Evolutionary conservation across 2,797 vertebrate genomes (phyloP).

Genomic region (Coranthus polyacanthus): DNA sequence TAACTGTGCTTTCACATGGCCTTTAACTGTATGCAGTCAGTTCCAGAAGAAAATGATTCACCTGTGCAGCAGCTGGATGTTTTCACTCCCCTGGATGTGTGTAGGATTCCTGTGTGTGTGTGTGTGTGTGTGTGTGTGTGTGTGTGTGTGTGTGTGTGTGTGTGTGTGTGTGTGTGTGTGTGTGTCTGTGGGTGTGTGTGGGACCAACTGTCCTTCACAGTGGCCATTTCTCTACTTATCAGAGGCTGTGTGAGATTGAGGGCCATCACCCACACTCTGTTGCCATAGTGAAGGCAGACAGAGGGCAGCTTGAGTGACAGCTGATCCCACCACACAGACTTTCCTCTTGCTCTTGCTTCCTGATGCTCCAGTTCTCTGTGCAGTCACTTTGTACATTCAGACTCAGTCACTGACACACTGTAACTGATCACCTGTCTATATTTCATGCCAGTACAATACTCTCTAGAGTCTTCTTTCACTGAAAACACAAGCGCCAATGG

Average conservation of each 20-base stretch:
- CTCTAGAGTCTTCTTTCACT: constrained; percentile 1
- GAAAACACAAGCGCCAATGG: neutral
- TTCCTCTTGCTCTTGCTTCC: constrained; percentile 30
- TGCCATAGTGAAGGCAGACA: constrained; percentile 71
- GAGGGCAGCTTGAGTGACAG: constrained; percentile 75
- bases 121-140: constrained; percentile 3
- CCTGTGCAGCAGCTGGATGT: constrained; percentile 23
- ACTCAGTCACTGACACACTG: constrained; percentile 23
- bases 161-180: constrained; percentile 2
- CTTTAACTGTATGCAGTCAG: neutral
- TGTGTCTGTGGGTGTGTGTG: constrained; percentile 2
- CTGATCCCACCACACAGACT: constrained; percentile 54
- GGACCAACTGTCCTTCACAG: constrained; percentile 51
- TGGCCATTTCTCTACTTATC: constrained; percentile 62
- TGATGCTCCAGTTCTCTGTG: constrained; percentile 17
- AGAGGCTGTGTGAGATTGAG: constrained; percentile 65
- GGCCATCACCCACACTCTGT: constrained; percentile 69
- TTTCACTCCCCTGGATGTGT: constrained; percentile 5
- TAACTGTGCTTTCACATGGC: neutral
- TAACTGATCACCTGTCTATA: constrained; percentile 34
- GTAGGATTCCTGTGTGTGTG: constrained; percentile 1
- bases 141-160: neutral
- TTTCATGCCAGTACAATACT: constrained; percentile 25
- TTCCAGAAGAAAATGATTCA: constrained; percentile 8
- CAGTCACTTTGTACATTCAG: constrained; percentile 2